Conservation (phyloP, 2,113 vertebrate genomes). For the Cacatua alba region DNA sequence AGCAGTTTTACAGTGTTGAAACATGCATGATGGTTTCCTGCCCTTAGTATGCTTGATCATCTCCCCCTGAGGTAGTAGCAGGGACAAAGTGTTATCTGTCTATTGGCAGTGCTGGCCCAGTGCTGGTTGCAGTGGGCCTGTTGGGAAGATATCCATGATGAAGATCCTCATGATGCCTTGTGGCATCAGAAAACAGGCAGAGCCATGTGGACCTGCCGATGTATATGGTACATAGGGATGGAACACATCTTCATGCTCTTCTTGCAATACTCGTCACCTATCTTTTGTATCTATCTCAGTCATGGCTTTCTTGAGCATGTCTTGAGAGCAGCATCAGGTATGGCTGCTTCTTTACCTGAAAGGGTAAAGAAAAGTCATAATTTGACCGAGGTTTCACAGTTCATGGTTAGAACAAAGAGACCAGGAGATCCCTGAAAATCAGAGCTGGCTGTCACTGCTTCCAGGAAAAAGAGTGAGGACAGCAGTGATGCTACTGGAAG, state of each 20-base stretch:
- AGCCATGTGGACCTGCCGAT: background rate
- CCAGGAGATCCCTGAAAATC: background rate
- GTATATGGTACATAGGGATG: background rate
- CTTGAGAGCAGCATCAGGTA: background rate
- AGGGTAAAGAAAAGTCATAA: background rate
- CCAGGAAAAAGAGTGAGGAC: background rate
- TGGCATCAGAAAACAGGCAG: background rate
- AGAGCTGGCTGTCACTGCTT: background rate
- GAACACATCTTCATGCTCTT: background rate
- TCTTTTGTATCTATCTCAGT: background rate
- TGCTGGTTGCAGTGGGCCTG: accelerated
- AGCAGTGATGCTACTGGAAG: background rate
- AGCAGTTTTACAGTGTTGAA: background rate
- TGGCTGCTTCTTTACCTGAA: background rate
- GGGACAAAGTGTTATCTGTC: background rate
- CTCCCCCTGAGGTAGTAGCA: background rate
- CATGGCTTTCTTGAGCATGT: background rate
- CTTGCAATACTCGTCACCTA: background rate
- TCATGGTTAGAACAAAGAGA: background rate
- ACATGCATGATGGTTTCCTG: background rate
- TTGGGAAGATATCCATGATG: background rate
- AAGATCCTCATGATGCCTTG: background rate
- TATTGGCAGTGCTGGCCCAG: background rate
- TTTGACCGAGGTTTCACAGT: background rate
- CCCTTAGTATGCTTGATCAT: background rate